phyloP scores from a whole-genome alignment of 2,113 vertebrate genomes.

The Cygnus buccinator region DNA sequence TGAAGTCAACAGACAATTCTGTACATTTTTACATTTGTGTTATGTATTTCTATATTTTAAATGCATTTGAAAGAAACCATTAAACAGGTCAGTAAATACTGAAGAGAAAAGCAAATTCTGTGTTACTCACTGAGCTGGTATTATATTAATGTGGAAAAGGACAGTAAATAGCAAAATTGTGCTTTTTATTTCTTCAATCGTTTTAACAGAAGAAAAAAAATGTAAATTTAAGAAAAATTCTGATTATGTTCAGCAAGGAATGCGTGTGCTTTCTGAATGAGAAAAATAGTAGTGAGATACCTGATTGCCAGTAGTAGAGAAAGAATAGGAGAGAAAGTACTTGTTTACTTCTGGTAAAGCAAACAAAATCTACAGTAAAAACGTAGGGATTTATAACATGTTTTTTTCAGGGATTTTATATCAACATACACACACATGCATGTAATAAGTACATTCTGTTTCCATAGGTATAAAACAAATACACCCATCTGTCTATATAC shows the following conservation, averaged over 20 bases:
- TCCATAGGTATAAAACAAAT: neutral
- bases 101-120: conserved; percentile 30
- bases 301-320: neutral
- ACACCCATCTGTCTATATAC: neutral
- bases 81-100: neutral
- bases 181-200: neutral
- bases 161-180: neutral
- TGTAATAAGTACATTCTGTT: neutral
- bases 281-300: neutral
- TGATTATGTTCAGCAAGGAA: neutral
- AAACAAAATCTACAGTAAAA: neutral
- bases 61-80: neutral
- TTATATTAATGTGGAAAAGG: conserved; percentile 3
- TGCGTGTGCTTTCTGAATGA: neutral
- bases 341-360: neutral
- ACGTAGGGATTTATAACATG: neutral
- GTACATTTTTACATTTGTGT: neutral
- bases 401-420: neutral
- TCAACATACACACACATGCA: neutral
- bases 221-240: conserved; percentile 1
- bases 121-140: neutral
- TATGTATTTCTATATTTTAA: neutral
- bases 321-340: neutral
- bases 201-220: conserved; percentile 27
- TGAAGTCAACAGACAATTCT: conserved; percentile 41